Conservation (phyloP, 2,888 invertebrate genomes). For the Acleris sparsana region DNA sequence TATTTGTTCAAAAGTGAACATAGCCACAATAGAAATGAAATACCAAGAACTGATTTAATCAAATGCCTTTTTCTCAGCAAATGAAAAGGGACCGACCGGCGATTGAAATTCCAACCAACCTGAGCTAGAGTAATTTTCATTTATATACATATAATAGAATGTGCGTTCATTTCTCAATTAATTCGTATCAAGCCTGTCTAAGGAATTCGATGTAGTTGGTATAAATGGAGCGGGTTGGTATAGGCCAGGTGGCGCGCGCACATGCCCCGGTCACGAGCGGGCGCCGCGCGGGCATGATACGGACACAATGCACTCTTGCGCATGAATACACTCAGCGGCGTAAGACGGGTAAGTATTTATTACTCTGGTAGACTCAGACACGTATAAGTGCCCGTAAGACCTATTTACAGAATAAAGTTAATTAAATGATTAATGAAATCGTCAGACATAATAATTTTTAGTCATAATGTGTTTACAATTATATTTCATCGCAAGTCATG, state of each 20-base stretch:
- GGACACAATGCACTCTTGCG: slow-evolving; percentile 26
- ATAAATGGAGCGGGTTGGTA: slow-evolving; percentile 40
- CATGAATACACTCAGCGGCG: slow-evolving; percentile 6
- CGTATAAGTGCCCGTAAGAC: neutral
- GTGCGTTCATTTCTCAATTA: slow-evolving; percentile 33
- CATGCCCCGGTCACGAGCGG: slow-evolving; percentile 54
- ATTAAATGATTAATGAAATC: too few relatives aligned
- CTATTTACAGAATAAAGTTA: neutral
- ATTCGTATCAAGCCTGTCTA: slow-evolving; percentile 23
- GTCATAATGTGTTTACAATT: too few relatives aligned
- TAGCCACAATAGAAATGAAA: neutral
- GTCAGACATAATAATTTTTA: too few relatives aligned
- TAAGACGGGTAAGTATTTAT: neutral
- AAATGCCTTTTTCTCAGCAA: neutral
- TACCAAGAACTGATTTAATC: too few relatives aligned
- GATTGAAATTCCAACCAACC: slow-evolving; percentile 19
- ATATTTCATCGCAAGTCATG: too few relatives aligned
- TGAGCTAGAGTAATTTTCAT: slow-evolving; percentile 7
- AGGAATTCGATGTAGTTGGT: slow-evolving; percentile 44
- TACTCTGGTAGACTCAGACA: neutral
- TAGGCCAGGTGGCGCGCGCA: slow-evolving; percentile 42
- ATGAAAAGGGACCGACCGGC: slow-evolving; percentile 29
- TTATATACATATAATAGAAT: slow-evolving; percentile 31
- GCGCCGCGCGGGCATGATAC: slow-evolving; percentile 45
- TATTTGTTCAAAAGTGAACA: too few relatives aligned